These are phyloP conservation scores for Muscicapa comitata DNA, from an alignment of 2,797 vertebrate species.

Conservation along the genomic window DNA sequence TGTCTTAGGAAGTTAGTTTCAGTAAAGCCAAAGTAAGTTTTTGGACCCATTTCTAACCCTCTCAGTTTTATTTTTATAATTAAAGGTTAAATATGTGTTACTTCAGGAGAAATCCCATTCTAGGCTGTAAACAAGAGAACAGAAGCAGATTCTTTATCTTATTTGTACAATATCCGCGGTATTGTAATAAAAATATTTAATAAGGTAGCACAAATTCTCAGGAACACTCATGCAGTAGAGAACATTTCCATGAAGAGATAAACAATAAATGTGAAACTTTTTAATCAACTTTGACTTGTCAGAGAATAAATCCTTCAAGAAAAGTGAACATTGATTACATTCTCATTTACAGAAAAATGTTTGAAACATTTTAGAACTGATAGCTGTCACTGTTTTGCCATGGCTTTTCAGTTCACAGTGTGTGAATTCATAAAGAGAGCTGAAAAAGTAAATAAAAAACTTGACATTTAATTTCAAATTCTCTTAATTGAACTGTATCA, in stretches of 20 bases:
- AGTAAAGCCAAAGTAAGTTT: background rate
- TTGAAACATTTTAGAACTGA: background rate
- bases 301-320: background rate
- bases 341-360: background rate
- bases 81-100: background rate
- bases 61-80: background rate
- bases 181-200: slow-evolving; percentile 2
- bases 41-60: background rate
- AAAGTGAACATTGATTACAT: background rate
- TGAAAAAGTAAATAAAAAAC: background rate
- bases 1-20: background rate
- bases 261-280: background rate
- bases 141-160: background rate
- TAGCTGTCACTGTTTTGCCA: background rate
- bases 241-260: background rate
- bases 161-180: background rate
- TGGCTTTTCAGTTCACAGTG: background rate
- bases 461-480: background rate
- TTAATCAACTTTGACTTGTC: background rate
- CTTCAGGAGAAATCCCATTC: background rate
- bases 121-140: background rate
- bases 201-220: background rate
- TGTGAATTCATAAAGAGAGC: background rate
- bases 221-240: background rate
- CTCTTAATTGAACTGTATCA: background rate